Evolutionary conservation across 2,113 vertebrate genomes (phyloP).

Genomic region (Channa maculata): DNA sequence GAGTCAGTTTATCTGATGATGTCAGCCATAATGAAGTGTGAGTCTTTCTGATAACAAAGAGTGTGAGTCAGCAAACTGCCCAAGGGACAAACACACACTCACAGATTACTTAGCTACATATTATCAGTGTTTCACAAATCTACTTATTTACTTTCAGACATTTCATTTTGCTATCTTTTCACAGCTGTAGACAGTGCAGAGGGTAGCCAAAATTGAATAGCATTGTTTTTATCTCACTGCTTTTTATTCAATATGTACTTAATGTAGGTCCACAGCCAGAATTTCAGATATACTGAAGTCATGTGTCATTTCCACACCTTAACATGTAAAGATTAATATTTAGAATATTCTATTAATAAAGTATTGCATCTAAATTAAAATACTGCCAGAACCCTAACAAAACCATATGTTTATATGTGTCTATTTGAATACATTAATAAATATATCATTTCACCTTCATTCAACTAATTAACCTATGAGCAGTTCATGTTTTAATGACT

Average conservation of each 20-base stretch:
- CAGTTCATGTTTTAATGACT: too few species aligned
- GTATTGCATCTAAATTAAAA: too few species aligned
- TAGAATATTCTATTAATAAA: too few species aligned
- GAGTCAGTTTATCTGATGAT: conserved; percentile 47
- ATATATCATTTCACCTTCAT: too few species aligned
- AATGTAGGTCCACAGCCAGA: background rate
- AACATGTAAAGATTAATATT: too few species aligned
- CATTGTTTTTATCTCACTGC: too few species aligned
- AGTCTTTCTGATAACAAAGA: conserved; percentile 20
- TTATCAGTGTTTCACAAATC: background rate
- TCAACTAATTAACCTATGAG: too few species aligned
- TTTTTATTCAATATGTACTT: background rate
- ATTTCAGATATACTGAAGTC: background rate
- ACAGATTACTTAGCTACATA: conserved; percentile 4
- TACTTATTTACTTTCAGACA: conserved; percentile 11
- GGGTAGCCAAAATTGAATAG: too few species aligned
- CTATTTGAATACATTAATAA: too few species aligned
- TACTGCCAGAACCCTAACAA: too few species aligned
- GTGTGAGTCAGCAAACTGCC: conserved; percentile 8
- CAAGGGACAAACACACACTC: background rate
- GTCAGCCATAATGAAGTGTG: conserved; percentile 38
- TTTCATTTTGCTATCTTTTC: background rate
- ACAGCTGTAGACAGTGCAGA: background rate
- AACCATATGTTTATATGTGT: too few species aligned
- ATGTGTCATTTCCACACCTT: too few species aligned